These are phyloP conservation scores for Vimba vimba DNA, from an alignment of 2,113 vertebrate species.

Conservation along the genomic window DNA sequence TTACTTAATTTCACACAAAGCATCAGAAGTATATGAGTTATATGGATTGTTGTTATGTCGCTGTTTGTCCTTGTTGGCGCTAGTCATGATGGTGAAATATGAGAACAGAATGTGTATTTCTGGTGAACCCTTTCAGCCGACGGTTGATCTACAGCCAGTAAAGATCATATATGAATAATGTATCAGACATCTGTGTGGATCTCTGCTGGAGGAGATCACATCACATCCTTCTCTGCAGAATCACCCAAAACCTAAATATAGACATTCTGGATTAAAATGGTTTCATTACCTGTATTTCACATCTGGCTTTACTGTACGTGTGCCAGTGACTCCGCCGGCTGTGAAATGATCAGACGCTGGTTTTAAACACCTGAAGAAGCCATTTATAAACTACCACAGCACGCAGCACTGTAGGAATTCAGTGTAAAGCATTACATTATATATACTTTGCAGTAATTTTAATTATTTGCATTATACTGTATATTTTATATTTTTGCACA, in stretches of 20 bases:
- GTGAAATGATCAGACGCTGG: not conserved
- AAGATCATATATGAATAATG: conserved; percentile 58
- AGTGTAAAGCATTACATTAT: not conserved
- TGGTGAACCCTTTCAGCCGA: not conserved
- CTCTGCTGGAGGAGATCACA: conserved; percentile 3
- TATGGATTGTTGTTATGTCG: not conserved
- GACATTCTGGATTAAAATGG: not conserved
- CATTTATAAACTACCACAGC: not conserved
- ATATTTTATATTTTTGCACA: not conserved
- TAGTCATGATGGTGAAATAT: not conserved
- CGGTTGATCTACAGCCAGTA: conserved; percentile 15
- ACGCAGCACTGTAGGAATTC: not conserved
- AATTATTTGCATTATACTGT: too few species aligned
- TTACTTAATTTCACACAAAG: not conserved
- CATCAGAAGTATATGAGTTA: not conserved
- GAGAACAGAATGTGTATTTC: not conserved
- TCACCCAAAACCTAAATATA: not conserved
- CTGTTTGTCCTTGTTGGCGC: not conserved
- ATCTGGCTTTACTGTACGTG: not conserved
- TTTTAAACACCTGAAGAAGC: not conserved
- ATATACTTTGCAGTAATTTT: not conserved
- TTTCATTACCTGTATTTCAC: not conserved
- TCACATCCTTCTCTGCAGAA: not conserved
- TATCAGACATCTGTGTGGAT: conserved; percentile 26
- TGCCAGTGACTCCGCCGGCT: not conserved